Evolutionary conservation across 92 coral and sea anemone genomes (phyloP), one percentile per base, ranked within the genome.

Genomic region (Nematostella vectensis): DNA sequence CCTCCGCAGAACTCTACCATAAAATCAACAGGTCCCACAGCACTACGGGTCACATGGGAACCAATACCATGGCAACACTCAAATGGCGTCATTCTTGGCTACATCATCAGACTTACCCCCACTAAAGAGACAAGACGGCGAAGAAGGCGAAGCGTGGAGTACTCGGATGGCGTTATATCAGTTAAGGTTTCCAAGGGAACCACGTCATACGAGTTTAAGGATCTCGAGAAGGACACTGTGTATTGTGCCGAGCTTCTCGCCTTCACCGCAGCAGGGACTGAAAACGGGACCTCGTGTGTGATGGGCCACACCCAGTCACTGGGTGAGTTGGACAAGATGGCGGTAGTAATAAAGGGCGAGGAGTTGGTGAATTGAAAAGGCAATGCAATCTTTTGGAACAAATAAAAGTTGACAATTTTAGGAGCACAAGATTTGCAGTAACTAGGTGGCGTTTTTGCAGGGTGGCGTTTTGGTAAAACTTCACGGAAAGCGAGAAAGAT

Each of bases 191-290:
- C 15, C 15, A 33, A 33, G 40, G 16, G 50, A 18, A 38, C 21
- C 0, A 50, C 43, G 12, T 55, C 59, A 19, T 33, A 42, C 31
- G 31, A 67, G 49, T 20, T 76, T 0, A 61, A 28, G 10, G 45
- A 21, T 29, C 55, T 76, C 25, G 16, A 52, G 37, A 58, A 21
- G 61, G 59, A 45, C 57, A 76, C 82, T 19, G 21, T 3, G 33
- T 76, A 76, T 58, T 68, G 76, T 39, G 50, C 67, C 24, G 48
- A 68, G 49, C 55, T 76, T 29, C 6, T 60, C 25, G 82, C 70
- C 31, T 54, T 59, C 55, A 76, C 25, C 3, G 11, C 68, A 31
- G 3, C 60, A 33, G 37, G 16, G 12, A 1, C 42, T 55, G 60
- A 18, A 26, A 54, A 27, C 29, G 37, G 16, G 40, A 6, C 40